Evolutionary conservation across 1,140 invertebrate species (phyloP).

Genomic region (Zaprionus taronus): DNA sequence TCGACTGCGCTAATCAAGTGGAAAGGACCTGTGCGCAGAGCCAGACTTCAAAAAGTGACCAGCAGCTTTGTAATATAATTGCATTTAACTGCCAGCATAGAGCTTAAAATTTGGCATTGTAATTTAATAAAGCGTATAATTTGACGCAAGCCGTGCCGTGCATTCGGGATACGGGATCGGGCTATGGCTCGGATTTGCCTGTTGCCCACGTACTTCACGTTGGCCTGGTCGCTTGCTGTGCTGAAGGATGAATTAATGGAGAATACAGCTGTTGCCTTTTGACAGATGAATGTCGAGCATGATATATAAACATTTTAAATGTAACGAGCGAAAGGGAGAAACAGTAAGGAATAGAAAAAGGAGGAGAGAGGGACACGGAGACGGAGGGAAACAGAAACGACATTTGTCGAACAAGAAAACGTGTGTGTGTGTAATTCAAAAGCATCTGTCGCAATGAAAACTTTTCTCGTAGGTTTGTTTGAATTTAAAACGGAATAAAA

Average conservation of each 20-base stretch:
- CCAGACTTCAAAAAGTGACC: constrained; percentile 35
- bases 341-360: not conserved
- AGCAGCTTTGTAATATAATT: constrained; percentile 53
- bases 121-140: constrained; percentile 76
- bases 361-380: not conserved
- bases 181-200: constrained; percentile 39
- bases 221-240: constrained; percentile 6
- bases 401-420: constrained; percentile 16
- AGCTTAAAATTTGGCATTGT: constrained; percentile 46
- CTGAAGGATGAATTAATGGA: constrained; percentile 44
- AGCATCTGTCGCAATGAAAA: not conserved
- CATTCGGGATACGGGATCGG: constrained; percentile 37
- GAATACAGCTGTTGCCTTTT: constrained; percentile 67
- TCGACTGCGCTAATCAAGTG: constrained; percentile 49
- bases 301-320: constrained; percentile 71
- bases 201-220: constrained; percentile 13
- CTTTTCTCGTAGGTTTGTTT: constrained; percentile 10
- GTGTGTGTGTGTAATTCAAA: constrained; percentile 5
- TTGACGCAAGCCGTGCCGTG: constrained; percentile 54
- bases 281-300: constrained; percentile 78
- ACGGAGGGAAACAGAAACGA: not conserved
- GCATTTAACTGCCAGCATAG: constrained; percentile 40
- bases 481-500: constrained; percentile 44
- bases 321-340: constrained; percentile 8
- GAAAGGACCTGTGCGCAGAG: constrained; percentile 22